phyloP scores from a whole-genome alignment of 37 sponge, comb jelly and placozoan species.

The Aplysina aerophoba region DNA sequence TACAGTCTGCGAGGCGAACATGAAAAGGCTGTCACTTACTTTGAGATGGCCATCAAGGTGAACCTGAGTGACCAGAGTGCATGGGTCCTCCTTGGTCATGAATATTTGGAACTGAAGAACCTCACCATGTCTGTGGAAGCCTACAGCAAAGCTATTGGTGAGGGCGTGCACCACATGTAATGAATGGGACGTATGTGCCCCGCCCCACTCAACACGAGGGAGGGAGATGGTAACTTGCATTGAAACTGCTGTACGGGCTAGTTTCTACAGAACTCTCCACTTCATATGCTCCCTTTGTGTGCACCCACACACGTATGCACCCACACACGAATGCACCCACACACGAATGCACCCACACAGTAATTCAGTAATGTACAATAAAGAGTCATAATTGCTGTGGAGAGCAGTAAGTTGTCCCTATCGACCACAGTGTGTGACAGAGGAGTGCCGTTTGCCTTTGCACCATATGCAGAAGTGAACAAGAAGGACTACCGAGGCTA shows the following conservation, averaged over 20 bases:
- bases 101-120: constrained; percentile 93
- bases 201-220: not conserved
- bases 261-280: too few species aligned
- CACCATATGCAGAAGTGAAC: constrained; percentile 40
- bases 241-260: not conserved
- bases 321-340: constrained; percentile 31
- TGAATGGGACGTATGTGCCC: not conserved
- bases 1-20: constrained; percentile 90
- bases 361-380: not conserved
- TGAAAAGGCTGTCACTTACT: constrained; percentile 85
- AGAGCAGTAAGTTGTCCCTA: constrained; percentile 13
- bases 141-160: constrained; percentile 89
- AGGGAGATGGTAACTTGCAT: not conserved
- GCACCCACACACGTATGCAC: constrained; percentile 35
- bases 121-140: constrained; percentile 85
- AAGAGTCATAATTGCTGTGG: too few species aligned
- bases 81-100: constrained; percentile 95
- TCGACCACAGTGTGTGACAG: not conserved
- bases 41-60: constrained; percentile 74
- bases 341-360: constrained; percentile 24
- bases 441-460: not conserved
- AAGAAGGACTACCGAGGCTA: constrained; percentile 87
- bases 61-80: constrained; percentile 74
- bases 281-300: too few species aligned
- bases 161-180: not conserved